These are phyloP conservation scores for Myotis pilosus DNA, from an alignment of 2,797 vertebrate species.

Conservation along the genomic window DNA sequence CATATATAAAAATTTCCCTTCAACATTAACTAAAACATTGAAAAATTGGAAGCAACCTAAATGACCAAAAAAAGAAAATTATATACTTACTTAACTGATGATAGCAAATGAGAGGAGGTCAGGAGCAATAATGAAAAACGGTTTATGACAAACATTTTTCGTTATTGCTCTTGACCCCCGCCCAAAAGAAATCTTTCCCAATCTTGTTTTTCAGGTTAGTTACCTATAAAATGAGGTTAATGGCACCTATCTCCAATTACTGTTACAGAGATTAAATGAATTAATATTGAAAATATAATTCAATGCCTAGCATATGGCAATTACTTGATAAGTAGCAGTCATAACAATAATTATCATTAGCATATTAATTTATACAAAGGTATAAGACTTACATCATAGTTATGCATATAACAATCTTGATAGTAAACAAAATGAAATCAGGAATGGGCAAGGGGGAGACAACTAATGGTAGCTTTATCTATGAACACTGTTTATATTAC, in stretches of 20 bases:
- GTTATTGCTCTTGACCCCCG: constrained; percentile 78
- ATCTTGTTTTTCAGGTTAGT: constrained; percentile 26
- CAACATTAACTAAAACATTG: not conserved
- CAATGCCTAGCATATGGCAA: constrained; percentile 6
- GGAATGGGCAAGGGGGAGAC: not conserved
- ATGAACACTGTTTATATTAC: not conserved
- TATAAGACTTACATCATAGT: not conserved
- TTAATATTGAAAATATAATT: constrained; percentile 34
- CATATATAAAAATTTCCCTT: not conserved
- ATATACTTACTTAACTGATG: constrained; percentile 61
- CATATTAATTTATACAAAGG: constrained; percentile 30
- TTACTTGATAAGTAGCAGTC: constrained; percentile 24
- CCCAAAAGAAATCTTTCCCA: constrained; percentile 66
- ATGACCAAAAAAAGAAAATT: not conserved
- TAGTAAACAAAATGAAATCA: constrained; percentile 31
- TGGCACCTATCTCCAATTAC: constrained; percentile 17
- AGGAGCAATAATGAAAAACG: constrained; percentile 82
- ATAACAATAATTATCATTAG: not conserved
- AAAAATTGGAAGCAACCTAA: constrained; percentile 17
- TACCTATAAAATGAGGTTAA: constrained; percentile 57
- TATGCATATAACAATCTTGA: not conserved
- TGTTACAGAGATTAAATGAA: constrained; percentile 17
- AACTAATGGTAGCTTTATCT: not conserved
- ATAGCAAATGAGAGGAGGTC: constrained; percentile 73
- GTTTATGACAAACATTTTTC: constrained; percentile 79